Percentiles rank a stretch among this genome's conserved stretches.
Evolutionary conservation across 2,113 vertebrate genomes (phyloP).

Genomic region (Talpa occidentalis): DNA sequence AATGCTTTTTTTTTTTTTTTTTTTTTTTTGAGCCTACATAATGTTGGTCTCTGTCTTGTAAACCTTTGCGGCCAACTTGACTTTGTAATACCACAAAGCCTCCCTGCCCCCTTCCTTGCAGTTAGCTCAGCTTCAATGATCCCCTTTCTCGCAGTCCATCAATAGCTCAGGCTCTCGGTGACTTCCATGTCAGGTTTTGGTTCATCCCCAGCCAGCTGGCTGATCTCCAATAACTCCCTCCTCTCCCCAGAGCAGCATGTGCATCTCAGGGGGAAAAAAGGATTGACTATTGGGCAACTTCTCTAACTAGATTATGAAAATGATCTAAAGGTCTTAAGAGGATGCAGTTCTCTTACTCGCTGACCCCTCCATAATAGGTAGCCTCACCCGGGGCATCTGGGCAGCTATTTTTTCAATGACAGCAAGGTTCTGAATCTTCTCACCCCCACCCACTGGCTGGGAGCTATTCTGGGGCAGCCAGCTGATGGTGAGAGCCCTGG

Average conservation of each 20-base stretch:
- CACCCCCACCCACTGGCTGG: rapidly evolving
- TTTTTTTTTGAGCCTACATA: background rate
- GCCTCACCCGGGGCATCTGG: background rate
- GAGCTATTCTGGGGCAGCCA: conserved; percentile 56
- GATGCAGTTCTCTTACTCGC: background rate
- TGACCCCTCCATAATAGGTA: background rate
- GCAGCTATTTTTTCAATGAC: background rate
- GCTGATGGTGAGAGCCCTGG: conserved; percentile 11
- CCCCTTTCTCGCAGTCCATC: conserved; percentile 53
- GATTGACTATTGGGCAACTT: conserved; percentile 17
- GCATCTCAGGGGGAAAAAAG: conserved; percentile 1
- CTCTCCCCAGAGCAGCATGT: background rate
- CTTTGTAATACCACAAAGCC: conserved; percentile 23
- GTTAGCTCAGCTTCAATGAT: conserved; percentile 25
- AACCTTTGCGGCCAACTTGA: conserved; percentile 35
- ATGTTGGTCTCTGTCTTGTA: conserved; percentile 61
- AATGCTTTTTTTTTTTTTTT: background rate
- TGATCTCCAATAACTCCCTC: conserved; percentile 1
- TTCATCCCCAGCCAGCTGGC: conserved; percentile 74
- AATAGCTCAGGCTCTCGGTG: conserved; percentile 17
- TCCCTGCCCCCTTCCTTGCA: background rate
- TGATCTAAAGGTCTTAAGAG: background rate
- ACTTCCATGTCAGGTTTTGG: conserved; percentile 46
- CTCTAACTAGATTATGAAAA: background rate
- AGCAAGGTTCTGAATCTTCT: background rate